Conservation (phyloP, 35 echinoderm and acorn worm species). For the Strongylocentrotus purpuratus region DNA sequence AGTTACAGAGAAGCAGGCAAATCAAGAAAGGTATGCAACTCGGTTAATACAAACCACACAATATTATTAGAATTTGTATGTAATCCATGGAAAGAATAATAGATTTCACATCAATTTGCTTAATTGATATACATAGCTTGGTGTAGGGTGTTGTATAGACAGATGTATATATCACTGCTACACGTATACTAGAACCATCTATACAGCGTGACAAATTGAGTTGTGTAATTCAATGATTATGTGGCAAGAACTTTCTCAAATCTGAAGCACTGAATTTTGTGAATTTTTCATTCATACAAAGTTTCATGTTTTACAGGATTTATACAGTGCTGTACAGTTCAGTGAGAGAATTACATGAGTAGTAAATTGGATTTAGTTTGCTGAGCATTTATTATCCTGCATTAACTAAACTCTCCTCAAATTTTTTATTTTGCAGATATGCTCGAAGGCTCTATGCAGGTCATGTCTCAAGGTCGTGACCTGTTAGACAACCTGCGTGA, state of each 20-base stretch:
- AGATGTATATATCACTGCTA: not conserved
- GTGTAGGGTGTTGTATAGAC: not conserved
- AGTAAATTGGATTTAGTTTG: not conserved
- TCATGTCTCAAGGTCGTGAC: constrained; percentile 78
- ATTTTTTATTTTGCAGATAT: constrained; percentile 56
- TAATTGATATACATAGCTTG: not conserved
- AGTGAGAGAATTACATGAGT: no score
- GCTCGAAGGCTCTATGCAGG: constrained; percentile 74
- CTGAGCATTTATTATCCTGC: not conserved
- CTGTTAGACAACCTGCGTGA: constrained; percentile 79
- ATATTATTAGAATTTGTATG: not conserved
- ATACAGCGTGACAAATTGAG: not conserved
- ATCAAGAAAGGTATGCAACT: constrained; percentile 71
- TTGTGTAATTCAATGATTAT: not conserved
- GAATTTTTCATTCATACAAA: not conserved
- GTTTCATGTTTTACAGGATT: not conserved
- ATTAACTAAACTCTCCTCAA: not conserved
- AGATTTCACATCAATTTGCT: not conserved
- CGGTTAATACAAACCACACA: not conserved
- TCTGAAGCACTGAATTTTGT: not conserved
- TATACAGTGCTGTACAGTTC: no score
- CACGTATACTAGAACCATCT: not conserved
- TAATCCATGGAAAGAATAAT: not conserved
- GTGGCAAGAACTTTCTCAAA: not conserved
- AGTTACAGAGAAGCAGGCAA: constrained; percentile 65